Percentiles rank a stretch among this genome's conserved stretches.
Evolutionary conservation across 2,113 vertebrate species (phyloP).

Genomic region (Spizaetus ornatus): DNA sequence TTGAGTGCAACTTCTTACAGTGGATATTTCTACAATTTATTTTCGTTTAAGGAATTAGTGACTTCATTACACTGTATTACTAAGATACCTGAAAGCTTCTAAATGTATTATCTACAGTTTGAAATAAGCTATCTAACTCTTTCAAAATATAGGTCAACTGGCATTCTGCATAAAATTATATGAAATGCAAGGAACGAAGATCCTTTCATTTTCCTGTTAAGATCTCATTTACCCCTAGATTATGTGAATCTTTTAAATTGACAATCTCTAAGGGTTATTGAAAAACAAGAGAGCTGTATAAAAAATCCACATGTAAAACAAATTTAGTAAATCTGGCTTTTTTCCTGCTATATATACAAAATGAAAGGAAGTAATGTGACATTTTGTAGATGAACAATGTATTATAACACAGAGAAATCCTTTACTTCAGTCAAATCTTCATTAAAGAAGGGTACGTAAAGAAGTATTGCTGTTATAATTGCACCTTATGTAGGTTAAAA

Average conservation of each 20-base stretch:
- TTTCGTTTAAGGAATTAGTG: not conserved
- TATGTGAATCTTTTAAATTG: not conserved
- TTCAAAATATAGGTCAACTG: not conserved
- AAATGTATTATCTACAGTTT: not conserved
- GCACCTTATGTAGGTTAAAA: not conserved
- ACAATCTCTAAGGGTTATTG: not conserved
- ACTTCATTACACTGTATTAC: not conserved
- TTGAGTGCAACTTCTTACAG: not conserved
- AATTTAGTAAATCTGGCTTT: not conserved
- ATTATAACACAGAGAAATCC: not conserved
- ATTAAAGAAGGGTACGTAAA: not conserved
- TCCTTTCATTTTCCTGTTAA: conserved; percentile 15
- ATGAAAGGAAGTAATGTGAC: not conserved
- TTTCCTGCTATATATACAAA: not conserved
- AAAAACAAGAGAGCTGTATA: not conserved
- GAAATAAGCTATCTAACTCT: not conserved
- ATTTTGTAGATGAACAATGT: not conserved
- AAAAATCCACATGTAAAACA: not conserved
- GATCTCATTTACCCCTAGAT: not conserved
- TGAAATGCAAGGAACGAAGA: not conserved
- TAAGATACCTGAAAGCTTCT: not conserved
- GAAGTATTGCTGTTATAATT: not conserved
- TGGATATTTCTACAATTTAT: not conserved
- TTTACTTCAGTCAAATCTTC: not conserved
- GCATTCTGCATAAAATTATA: not conserved